Evolutionary conservation across 2,113 vertebrate genomes (phyloP).

Genomic region (Dinomys branickii): DNA sequence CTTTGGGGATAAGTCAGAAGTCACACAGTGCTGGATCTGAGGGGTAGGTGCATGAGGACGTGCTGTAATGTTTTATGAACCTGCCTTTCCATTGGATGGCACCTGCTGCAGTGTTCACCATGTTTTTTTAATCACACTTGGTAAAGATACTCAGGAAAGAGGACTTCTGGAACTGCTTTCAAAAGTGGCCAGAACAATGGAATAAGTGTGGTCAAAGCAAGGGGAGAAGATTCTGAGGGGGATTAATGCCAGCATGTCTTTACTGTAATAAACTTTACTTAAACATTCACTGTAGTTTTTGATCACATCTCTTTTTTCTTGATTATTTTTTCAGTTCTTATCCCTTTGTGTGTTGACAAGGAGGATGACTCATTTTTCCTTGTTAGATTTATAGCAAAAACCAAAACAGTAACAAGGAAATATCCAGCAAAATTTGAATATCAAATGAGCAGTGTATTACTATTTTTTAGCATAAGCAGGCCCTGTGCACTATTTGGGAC

Average conservation of each 20-base stretch:
- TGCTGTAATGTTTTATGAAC: rapidly evolving
- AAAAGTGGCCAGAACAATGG: neutral
- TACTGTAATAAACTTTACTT: neutral
- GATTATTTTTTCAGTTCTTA: neutral
- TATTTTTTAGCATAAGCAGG: neutral
- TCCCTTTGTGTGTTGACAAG: neutral
- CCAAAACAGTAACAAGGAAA: neutral
- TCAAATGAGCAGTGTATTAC: neutral
- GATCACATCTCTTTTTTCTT: neutral
- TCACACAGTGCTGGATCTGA: neutral
- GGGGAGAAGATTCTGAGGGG: neutral
- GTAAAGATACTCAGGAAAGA: neutral
- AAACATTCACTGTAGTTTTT: neutral
- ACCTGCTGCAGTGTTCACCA: neutral
- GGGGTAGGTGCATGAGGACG: neutral
- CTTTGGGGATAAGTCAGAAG: neutral
- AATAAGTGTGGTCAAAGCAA: neutral
- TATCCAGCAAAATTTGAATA: neutral
- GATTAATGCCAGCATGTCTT: neutral
- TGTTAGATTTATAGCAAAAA: neutral
- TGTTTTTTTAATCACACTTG: neutral
- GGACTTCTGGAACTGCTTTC: neutral
- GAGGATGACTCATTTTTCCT: neutral
- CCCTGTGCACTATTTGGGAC: neutral
- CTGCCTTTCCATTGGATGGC: neutral